Evolutionary conservation across 2,113 vertebrate genomes (phyloP).

Genomic region (Galbula dea): DNA sequence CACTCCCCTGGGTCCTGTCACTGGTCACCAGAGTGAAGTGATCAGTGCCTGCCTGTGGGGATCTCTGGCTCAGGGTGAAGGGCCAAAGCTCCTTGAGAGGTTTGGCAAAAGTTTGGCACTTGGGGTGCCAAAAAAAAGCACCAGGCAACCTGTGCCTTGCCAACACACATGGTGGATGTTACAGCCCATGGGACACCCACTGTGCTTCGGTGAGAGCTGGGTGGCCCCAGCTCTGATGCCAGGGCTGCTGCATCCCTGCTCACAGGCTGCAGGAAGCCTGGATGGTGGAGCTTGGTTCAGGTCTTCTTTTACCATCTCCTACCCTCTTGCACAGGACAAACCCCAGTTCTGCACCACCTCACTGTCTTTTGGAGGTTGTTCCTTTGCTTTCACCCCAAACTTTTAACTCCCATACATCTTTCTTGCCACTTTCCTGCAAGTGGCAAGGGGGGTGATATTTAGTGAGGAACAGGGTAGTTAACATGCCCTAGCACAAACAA

Average conservation of each 20-base stretch:
- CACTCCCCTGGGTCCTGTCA: no score
- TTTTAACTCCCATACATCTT: rapidly evolving
- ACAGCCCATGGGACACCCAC: not conserved
- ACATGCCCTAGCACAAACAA: not conserved
- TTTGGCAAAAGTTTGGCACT: no score
- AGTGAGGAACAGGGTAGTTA: not conserved
- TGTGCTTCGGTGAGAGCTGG: not conserved
- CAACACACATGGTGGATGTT: not conserved
- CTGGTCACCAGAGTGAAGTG: no score
- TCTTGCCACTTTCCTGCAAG: not conserved
- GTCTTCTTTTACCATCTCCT: not conserved
- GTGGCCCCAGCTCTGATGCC: not conserved
- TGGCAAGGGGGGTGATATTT: not conserved
- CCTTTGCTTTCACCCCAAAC: not conserved
- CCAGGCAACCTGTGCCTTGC: not conserved
- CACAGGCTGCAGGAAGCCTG: not conserved
- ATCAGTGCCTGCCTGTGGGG: no score
- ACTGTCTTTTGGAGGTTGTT: not conserved
- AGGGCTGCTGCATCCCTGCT: not conserved
- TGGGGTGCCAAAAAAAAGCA: not conserved
- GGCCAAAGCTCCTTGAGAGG: not conserved
- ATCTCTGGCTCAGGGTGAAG: rapidly evolving
- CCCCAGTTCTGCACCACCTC: not conserved
- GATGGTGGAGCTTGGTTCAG: rapidly evolving
- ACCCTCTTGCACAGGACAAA: not conserved